A percentile compares a stretch with the other conserved stretches of the same genome.
Evolutionary conservation across 2,888 invertebrate genomes (phyloP).

Genomic region (Orthosia cruda): DNA sequence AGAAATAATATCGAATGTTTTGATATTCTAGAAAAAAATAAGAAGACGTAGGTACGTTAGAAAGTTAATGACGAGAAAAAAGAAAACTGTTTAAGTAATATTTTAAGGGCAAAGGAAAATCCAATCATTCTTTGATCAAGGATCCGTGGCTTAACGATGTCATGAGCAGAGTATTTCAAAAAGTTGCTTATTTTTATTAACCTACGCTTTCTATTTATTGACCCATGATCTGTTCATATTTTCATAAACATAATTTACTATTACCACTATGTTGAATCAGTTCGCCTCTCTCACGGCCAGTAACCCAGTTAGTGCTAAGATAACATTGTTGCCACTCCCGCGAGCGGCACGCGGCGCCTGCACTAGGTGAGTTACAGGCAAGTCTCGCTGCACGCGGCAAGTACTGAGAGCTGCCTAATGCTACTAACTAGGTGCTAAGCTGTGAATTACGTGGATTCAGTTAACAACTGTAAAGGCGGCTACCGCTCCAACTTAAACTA

Average conservation of each 20-base stretch:
- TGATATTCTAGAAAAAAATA: background rate
- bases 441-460: conserved; percentile 19
- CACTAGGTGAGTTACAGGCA: background rate
- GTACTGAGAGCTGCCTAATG: background rate
- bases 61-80: background rate
- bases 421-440: conserved; percentile 23
- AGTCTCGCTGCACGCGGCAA: background rate
- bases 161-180: background rate
- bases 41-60: background rate
- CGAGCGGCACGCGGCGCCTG: background rate
- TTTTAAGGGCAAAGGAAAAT: background rate
- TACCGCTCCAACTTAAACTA: background rate
- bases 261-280: background rate
- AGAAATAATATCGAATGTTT: background rate
- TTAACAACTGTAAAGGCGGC: background rate
- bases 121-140: background rate
- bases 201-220: no score
- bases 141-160: background rate
- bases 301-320: conserved; percentile 12
- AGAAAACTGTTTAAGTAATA: background rate
- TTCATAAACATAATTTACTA: background rate
- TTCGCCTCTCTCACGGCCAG: background rate
- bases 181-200: background rate
- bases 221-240: background rate
- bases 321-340: background rate